phyloP scores from a whole-genome alignment of 2,888 invertebrate genomes.

The Parnassius smintheus region DNA sequence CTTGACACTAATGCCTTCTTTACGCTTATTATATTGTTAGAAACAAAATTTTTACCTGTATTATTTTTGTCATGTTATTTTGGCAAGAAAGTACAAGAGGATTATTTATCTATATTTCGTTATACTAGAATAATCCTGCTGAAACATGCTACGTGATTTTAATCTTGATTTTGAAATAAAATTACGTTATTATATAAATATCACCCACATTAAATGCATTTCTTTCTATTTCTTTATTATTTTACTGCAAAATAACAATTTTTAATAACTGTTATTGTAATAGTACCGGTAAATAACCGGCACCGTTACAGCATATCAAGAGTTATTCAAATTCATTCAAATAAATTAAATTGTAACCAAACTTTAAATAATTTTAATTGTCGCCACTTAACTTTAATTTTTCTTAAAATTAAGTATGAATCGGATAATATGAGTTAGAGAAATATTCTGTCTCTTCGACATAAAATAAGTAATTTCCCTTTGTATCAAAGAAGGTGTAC shows the following conservation, averaged over 20 bases:
- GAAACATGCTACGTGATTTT: conserved; percentile 21
- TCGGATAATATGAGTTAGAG: conserved; percentile 61
- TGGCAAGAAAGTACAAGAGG: neutral
- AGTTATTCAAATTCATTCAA: no score
- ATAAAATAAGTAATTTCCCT: conserved; percentile 79
- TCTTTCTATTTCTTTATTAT: no score
- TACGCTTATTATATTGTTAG: conserved; percentile 23
- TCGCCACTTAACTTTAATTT: neutral
- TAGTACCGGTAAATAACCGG: no score
- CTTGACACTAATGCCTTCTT: conserved; percentile 29
- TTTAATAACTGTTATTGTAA: no score
- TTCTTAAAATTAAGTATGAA: conserved; percentile 68
- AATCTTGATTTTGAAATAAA: neutral
- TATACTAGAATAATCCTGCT: conserved; percentile 15
- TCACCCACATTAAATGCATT: no score
- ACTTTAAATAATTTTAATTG: neutral
- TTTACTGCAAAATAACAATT: no score
- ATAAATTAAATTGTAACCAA: neutral
- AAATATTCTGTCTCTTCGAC: conserved; percentile 60
- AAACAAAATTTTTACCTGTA: conserved; percentile 13
- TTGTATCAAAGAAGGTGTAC: conserved; percentile 74
- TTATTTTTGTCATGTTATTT: conserved; percentile 9
- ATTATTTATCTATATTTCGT: conserved; percentile 17
- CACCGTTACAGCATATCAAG: no score
- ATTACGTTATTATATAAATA: no score